A percentile compares a stretch with the other conserved stretches of the same genome.
Evolutionary conservation across 2,113 vertebrate species (phyloP).

Genomic region (Rhizomys pruinosus): DNA sequence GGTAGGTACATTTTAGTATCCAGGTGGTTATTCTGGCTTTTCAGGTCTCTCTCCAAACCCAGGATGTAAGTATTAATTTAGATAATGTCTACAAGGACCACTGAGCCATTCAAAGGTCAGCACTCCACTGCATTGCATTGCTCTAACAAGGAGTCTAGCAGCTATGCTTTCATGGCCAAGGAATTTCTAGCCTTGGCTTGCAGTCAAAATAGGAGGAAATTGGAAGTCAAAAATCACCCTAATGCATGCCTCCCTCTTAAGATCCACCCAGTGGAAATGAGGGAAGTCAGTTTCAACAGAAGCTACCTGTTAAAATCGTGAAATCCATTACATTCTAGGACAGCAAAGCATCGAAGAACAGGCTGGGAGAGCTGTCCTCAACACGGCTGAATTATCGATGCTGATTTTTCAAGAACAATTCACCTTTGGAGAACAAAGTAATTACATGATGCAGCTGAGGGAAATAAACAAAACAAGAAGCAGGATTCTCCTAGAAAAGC

Average conservation of each 20-base stretch:
- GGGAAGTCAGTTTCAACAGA: slow-evolving; percentile 40
- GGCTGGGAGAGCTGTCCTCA: slow-evolving; percentile 68
- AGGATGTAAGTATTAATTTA: not conserved
- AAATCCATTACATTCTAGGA: slow-evolving; percentile 54
- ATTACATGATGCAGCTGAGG: slow-evolving; percentile 68
- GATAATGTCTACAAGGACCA: not conserved
- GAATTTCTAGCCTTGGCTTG: not conserved
- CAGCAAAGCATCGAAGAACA: slow-evolving; percentile 66
- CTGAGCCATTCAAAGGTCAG: not conserved
- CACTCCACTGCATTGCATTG: rapidly evolving
- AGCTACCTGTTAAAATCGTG: slow-evolving; percentile 54
- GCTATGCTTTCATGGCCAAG: not conserved
- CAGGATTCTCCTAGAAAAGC: slow-evolving; percentile 16
- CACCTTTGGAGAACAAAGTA: slow-evolving; percentile 78
- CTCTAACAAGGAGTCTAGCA: not conserved
- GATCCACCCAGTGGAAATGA: not conserved
- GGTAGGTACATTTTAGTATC: not conserved
- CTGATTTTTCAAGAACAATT: slow-evolving; percentile 77
- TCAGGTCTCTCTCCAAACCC: not conserved
- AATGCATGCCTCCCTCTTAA: not conserved
- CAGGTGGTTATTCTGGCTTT: not conserved
- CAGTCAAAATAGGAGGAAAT: slow-evolving; percentile 22
- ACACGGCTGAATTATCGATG: slow-evolving; percentile 71
- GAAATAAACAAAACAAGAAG: slow-evolving; percentile 67
- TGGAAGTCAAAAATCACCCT: slow-evolving; percentile 26